Evolutionary conservation across 2,888 invertebrate species (phyloP).

Genomic region (Lasioglossum lativentre): DNA sequence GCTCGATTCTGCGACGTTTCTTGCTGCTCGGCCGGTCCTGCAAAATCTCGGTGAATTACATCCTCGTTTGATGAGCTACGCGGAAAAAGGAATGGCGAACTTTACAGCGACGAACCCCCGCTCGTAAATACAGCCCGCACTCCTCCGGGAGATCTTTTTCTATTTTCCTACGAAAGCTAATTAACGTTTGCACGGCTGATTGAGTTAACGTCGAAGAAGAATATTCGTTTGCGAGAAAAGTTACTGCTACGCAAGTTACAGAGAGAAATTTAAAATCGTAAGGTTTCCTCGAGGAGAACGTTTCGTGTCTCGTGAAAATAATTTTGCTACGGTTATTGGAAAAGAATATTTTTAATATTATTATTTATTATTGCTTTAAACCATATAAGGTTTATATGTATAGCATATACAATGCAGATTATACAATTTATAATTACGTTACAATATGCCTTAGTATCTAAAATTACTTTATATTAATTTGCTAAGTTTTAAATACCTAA

Average conservation of each 20-base stretch:
- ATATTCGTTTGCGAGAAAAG: not conserved
- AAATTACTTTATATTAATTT: no score
- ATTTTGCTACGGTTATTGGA: no score
- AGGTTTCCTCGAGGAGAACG: not conserved
- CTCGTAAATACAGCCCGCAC: not conserved
- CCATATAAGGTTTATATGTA: no score
- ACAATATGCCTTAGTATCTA: no score
- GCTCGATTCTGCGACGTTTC: conserved; percentile 25
- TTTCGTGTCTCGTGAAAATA: not conserved
- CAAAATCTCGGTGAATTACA: conserved; percentile 9
- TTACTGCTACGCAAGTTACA: not conserved
- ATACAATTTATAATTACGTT: no score
- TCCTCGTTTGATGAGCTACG: not conserved
- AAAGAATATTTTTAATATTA: no score
- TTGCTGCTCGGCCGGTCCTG: not conserved
- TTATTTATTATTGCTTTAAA: no score
- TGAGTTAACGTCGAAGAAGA: not conserved
- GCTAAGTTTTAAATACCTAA: no score
- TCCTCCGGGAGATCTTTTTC: not conserved
- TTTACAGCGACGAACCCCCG: not conserved
- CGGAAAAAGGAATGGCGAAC: not conserved
- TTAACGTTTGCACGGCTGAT: not conserved
- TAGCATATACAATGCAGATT: no score
- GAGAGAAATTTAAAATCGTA: not conserved
- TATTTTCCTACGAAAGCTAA: not conserved